Percentiles rank a stretch among this genome's conserved stretches.
Evolutionary conservation across 1,140 invertebrate genomes (phyloP).

Genomic region (Drosophila santomea): DNA sequence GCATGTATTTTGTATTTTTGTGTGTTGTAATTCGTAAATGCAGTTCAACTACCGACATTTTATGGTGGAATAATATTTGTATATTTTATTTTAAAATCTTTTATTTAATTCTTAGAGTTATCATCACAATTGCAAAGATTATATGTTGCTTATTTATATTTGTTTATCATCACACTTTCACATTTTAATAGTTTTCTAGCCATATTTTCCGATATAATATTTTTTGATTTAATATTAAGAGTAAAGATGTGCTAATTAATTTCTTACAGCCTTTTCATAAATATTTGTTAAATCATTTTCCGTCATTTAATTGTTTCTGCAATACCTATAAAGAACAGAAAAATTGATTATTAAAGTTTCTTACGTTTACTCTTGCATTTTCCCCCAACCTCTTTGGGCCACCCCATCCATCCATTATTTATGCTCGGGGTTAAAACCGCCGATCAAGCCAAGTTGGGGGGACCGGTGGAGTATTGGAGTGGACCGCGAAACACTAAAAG

Average conservation of each 20-base stretch:
- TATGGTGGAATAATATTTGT: not conserved
- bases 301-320: not conserved
- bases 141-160: not conserved
- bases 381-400: not conserved
- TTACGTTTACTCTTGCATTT: not conserved
- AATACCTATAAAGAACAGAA: constrained; percentile 3
- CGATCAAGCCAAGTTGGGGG: not conserved
- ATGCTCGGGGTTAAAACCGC: not conserved
- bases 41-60: not conserved
- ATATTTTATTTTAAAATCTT: not conserved
- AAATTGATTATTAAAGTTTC: constrained; percentile 1
- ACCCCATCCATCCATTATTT: constrained; percentile 1
- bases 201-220: not conserved
- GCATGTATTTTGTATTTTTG: not conserved
- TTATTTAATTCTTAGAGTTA: not conserved
- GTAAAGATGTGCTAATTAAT: too few species aligned
- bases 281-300: too few species aligned
- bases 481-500: constrained; percentile 49
- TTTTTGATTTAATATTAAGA: not conserved
- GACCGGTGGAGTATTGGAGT: not conserved
- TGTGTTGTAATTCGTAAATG: not conserved
- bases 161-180: too few species aligned
- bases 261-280: too few species aligned
- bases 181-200: not conserved
- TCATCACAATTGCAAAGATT: not conserved